phyloP scores from a whole-genome alignment of 2,113 vertebrate species.

The Chloroceryle aenea region DNA sequence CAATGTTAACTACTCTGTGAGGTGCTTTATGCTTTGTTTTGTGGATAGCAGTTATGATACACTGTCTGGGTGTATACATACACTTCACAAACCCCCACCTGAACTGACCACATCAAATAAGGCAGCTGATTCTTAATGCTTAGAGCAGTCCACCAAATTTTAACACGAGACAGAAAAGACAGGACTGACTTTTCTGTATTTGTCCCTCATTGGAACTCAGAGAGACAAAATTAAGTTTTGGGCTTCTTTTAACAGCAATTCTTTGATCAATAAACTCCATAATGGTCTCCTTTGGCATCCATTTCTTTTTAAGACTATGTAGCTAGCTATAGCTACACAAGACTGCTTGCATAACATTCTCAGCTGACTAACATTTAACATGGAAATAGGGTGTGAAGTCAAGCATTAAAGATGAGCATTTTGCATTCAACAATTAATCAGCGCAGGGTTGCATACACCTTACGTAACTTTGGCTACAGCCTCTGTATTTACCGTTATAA shows the following conservation, averaged over 20 bases:
- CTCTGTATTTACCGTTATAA: neutral
- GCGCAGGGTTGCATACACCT: neutral
- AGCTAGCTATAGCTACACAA: neutral
- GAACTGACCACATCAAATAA: neutral
- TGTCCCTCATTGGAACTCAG: neutral
- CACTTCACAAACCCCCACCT: neutral
- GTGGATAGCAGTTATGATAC: neutral
- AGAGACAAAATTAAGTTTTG: neutral
- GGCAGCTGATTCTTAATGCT: neutral
- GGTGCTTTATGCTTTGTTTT: neutral
- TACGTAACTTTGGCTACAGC: neutral
- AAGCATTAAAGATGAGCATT: neutral
- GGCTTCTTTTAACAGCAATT: neutral
- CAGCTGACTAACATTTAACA: neutral
- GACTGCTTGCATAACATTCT: neutral
- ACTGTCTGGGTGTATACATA: neutral
- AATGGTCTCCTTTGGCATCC: neutral
- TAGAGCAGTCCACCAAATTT: neutral
- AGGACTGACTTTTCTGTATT: neutral
- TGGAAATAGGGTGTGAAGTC: neutral
- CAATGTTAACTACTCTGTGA: neutral
- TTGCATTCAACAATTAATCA: neutral
- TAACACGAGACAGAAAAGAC: neutral
- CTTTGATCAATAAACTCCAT: neutral
- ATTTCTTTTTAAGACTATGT: neutral